Percentiles rank a stretch among this genome's conserved stretches.
phyloP scores from a whole-genome alignment of 2,888 invertebrate genomes.

The Lordiphosa fenestrarum region DNA sequence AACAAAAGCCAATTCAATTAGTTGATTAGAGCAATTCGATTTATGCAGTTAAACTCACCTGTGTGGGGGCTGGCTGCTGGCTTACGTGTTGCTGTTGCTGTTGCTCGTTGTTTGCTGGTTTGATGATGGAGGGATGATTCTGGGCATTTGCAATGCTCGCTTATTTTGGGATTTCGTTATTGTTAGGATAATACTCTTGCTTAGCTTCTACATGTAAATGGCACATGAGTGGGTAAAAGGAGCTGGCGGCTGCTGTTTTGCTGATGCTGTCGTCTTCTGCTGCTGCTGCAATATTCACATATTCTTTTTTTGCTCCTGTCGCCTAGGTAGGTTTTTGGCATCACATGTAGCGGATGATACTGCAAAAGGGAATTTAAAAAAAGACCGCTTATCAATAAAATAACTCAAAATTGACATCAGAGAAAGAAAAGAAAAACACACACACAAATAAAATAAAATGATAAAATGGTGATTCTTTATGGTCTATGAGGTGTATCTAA shows the following conservation, averaged over 20 bases:
- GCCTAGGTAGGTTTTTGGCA: slow-evolving; percentile 41
- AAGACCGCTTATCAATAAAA: slow-evolving; percentile 20
- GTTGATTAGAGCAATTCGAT: not conserved
- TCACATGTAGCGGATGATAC: slow-evolving; percentile 54
- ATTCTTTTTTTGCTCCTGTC: slow-evolving; percentile 8
- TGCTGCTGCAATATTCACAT: slow-evolving; percentile 27
- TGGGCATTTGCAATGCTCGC: slow-evolving; percentile 50
- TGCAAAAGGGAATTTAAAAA: not conserved
- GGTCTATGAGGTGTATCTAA: slow-evolving; percentile 28
- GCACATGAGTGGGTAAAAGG: slow-evolving; percentile 56
- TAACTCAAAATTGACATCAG: slow-evolving; percentile 21
- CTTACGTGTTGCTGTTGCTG: slow-evolving; percentile 20
- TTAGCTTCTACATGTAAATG: slow-evolving; percentile 73
- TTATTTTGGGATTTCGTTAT: slow-evolving; percentile 23
- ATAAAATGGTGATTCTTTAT: slow-evolving; percentile 14
- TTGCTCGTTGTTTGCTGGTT: slow-evolving; percentile 37
- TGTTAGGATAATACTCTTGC: slow-evolving; percentile 64
- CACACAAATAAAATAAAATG: slow-evolving; percentile 19
- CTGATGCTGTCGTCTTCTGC: slow-evolving; percentile 15
- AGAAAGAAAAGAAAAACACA: slow-evolving; percentile 3
- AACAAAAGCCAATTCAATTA: slow-evolving; percentile 9
- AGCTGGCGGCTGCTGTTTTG: slow-evolving; percentile 15
- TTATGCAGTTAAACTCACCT: slow-evolving; percentile 33
- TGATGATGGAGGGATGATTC: slow-evolving; percentile 77
- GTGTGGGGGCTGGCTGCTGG: slow-evolving; percentile 16